A percentile compares a stretch with the other conserved stretches of the same genome.
Evolutionary conservation across 1,140 invertebrate species (phyloP).

Genomic region (Leptonema lineaticorne): DNA sequence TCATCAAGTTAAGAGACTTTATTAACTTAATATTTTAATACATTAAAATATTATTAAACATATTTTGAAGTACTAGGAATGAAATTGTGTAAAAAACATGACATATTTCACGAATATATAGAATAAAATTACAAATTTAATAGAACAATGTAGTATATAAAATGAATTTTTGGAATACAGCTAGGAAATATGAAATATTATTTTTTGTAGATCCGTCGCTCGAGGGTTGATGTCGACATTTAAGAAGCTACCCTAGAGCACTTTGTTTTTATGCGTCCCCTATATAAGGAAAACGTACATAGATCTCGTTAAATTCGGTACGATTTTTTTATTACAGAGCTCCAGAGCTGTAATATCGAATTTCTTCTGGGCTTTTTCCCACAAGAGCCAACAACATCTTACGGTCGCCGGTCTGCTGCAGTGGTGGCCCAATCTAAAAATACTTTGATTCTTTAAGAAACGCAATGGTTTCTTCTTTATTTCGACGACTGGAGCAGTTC

Average conservation of each 20-base stretch:
- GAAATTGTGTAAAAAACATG: too few relatives aligned
- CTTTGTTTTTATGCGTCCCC: background rate
- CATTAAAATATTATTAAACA: too few relatives aligned
- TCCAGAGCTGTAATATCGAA: slow-evolving; percentile 12
- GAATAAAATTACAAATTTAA: too few relatives aligned
- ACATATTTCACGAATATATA: too few relatives aligned
- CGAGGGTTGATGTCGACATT: background rate
- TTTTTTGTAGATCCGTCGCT: background rate
- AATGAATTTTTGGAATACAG: too few relatives aligned
- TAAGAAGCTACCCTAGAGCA: background rate
- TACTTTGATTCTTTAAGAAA: slow-evolving; percentile 21
- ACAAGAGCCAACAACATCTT: slow-evolving; percentile 10
- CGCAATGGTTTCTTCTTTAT: slow-evolving; percentile 20
- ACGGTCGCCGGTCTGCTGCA: background rate
- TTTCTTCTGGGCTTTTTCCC: slow-evolving; percentile 14
- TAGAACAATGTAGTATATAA: too few relatives aligned
- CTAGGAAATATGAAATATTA: background rate
- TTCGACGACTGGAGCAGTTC: slow-evolving; percentile 18
- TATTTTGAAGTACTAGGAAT: too few relatives aligned
- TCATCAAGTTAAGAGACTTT: too few relatives aligned
- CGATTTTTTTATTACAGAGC: background rate
- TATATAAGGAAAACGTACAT: background rate
- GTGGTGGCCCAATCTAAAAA: slow-evolving; percentile 25
- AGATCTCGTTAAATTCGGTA: slow-evolving; percentile 1
- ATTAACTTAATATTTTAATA: too few relatives aligned